Evolutionary conservation across 1,140 invertebrate species (phyloP).

Genomic region (Latrodectus geometricus): DNA sequence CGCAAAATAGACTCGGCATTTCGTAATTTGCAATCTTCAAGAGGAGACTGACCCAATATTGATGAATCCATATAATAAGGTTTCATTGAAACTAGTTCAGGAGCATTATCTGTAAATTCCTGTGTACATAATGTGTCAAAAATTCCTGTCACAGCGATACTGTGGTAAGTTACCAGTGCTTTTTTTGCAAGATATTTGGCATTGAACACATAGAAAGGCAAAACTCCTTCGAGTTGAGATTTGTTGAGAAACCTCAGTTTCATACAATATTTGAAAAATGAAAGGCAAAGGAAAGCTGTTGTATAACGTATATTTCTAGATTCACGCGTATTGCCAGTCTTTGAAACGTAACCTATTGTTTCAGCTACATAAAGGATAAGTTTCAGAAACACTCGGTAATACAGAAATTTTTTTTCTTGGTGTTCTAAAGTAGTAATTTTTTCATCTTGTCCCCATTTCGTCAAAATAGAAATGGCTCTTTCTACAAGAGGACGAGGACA

Average conservation of each 20-base stretch:
- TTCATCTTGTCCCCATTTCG: slow-evolving; percentile 33
- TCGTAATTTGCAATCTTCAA: slow-evolving; percentile 21
- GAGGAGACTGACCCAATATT: background rate
- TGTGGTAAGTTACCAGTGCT: slow-evolving; percentile 13
- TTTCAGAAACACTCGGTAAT: slow-evolving; percentile 10
- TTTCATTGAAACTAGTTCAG: slow-evolving; percentile 23
- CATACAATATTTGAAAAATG: slow-evolving; percentile 46
- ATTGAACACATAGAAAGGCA: slow-evolving; percentile 36
- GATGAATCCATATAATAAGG: background rate
- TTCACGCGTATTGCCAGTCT: background rate
- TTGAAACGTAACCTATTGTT: slow-evolving; percentile 9
- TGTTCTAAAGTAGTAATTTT: background rate
- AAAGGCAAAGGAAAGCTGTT: slow-evolving; percentile 18
- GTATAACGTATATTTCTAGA: background rate
- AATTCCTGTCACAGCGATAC: slow-evolving; percentile 23
- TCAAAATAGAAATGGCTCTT: slow-evolving; percentile 27
- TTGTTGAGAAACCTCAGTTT: slow-evolving; percentile 35
- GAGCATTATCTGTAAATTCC: background rate
- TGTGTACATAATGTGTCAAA: slow-evolving; percentile 11
- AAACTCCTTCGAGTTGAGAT: background rate
- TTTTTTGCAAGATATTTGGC: background rate
- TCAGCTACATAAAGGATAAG: slow-evolving; percentile 29
- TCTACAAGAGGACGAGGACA: slow-evolving; percentile 7
- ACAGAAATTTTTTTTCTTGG: background rate
- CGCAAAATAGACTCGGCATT: slow-evolving; percentile 2